Conservation (phyloP, 2,888 invertebrate species). For the Rhingia campestris region DNA sequence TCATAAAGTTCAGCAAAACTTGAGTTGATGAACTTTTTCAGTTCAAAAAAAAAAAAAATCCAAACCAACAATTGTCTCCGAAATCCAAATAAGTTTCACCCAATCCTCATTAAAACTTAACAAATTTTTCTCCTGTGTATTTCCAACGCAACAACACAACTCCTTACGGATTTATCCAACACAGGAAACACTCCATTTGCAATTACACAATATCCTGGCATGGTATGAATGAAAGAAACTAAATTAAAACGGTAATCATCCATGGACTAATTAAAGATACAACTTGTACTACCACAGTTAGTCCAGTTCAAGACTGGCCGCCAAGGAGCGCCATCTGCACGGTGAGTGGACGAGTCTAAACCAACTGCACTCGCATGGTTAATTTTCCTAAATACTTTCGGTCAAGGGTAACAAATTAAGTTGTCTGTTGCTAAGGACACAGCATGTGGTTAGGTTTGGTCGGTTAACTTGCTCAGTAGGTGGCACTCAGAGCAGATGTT, state of each 20-base stretch:
- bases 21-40: too few relatives aligned
- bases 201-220: neutral
- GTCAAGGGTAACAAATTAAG: slow-evolving; percentile 41
- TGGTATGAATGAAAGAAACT: neutral
- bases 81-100: too few relatives aligned
- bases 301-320: neutral
- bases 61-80: too few relatives aligned
- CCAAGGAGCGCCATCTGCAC: too few relatives aligned
- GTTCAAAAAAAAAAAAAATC: too few relatives aligned
- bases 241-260: slow-evolving; percentile 43
- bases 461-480: slow-evolving; percentile 7
- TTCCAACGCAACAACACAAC: too few relatives aligned
- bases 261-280: slow-evolving; percentile 34
- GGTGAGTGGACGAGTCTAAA: neutral
- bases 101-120: too few relatives aligned
- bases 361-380: neutral
- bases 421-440: slow-evolving; percentile 24
- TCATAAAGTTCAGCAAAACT: too few relatives aligned
- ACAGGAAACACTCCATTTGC: neutral
- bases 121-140: too few relatives aligned
- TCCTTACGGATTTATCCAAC: too few relatives aligned
- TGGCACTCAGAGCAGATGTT: neutral
- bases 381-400: slow-evolving; percentile 42
- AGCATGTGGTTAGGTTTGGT: slow-evolving; percentile 28
- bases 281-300: slow-evolving; percentile 7